A percentile compares a stretch with the other conserved stretches of the same genome.
These are phyloP conservation scores for Cuculus canorus DNA, from an alignment of 2,797 vertebrate species.

Conservation along the genomic window DNA sequence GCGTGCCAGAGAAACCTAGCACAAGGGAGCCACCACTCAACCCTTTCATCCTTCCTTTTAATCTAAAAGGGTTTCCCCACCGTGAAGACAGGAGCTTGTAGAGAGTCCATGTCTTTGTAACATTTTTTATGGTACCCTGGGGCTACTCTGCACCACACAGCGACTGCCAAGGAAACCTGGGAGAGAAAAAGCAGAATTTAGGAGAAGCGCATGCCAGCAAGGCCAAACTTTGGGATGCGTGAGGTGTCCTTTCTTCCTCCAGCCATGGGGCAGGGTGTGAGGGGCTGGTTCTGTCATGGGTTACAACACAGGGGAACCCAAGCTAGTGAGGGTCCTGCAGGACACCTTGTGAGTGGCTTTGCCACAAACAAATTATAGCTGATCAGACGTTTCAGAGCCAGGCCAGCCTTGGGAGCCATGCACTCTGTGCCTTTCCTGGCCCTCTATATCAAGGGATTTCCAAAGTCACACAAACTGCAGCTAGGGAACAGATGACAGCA, in stretches of 20 bases:
- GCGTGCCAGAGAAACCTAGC: not conserved
- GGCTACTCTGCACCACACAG: not conserved
- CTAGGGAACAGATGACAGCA: rapidly evolving
- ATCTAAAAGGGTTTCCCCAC: not conserved
- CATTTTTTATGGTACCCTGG: not conserved
- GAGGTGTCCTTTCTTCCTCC: no score
- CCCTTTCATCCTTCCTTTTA: not conserved
- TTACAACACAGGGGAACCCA: not conserved
- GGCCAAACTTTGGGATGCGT: not conserved
- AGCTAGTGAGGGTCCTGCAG: not conserved
- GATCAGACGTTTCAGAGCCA: not conserved
- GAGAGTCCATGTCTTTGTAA: not conserved
- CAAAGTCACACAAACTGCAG: not conserved
- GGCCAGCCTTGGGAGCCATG: not conserved
- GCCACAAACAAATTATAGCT: not conserved
- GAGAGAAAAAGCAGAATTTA: not conserved
- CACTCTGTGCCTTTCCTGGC: not conserved
- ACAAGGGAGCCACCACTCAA: not conserved
- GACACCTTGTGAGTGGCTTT: not conserved
- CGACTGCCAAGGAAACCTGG: not conserved
- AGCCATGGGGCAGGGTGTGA: no score
- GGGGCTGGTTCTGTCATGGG: no score
- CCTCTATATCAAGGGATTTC: not conserved
- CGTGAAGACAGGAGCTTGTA: not conserved
- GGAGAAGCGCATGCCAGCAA: not conserved